Evolutionary conservation across 2,888 invertebrate species (phyloP).

Genomic region (Nomada ruficornis): DNA sequence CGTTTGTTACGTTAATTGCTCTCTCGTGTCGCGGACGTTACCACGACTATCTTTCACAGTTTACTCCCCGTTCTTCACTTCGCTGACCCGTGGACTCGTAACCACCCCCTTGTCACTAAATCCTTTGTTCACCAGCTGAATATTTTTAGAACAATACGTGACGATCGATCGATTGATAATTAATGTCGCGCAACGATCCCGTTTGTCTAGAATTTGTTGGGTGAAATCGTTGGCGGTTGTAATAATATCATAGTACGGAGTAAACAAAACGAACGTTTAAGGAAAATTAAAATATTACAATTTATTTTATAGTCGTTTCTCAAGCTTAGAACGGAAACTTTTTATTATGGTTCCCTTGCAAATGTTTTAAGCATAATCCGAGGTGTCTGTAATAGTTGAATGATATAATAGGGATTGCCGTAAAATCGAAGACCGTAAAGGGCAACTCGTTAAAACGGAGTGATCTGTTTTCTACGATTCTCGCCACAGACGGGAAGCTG

Average conservation of each 20-base stretch:
- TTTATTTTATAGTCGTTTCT: neutral
- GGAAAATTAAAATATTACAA: too few species aligned
- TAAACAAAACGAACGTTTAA: too few species aligned
- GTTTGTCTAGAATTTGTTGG: neutral
- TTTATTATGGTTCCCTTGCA: too few species aligned
- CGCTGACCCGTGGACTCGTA: slow-evolving; percentile 32
- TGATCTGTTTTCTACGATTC: neutral
- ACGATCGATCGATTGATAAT: slow-evolving; percentile 33
- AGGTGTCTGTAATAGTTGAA: neutral
- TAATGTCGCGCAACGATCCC: slow-evolving; percentile 1
- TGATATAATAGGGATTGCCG: neutral
- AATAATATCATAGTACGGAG: neutral
- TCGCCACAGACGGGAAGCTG: slow-evolving; percentile 1
- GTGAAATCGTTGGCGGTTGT: too few species aligned
- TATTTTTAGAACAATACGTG: slow-evolving; percentile 14
- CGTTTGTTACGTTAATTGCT: slow-evolving; percentile 68
- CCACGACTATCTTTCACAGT: slow-evolving; percentile 59
- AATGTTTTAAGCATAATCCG: neutral
- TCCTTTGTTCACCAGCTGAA: slow-evolving; percentile 6
- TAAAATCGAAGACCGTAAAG: slow-evolving; percentile 16
- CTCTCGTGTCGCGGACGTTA: slow-evolving; percentile 57
- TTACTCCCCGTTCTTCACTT: slow-evolving; percentile 53
- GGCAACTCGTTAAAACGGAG: neutral
- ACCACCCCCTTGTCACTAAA: neutral
- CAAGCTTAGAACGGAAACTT: too few species aligned